Percentiles rank a stretch among this genome's conserved stretches.
Conservation (phyloP, 1,140 invertebrate genomes). For the Galleria mellonella region DNA sequence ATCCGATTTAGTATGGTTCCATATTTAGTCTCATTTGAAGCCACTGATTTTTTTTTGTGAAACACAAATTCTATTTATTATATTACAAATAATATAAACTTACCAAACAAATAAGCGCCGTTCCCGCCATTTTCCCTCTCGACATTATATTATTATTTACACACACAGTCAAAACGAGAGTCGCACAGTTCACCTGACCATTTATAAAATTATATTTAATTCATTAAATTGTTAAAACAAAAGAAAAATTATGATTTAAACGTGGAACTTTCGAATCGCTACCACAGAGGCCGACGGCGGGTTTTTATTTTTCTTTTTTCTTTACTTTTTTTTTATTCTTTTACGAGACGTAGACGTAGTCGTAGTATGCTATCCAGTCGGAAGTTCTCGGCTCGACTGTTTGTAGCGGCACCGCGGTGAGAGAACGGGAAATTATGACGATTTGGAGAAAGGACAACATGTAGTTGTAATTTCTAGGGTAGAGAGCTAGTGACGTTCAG, state of each 20-base stretch:
- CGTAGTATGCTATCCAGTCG: constrained; percentile 11
- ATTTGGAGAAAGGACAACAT: constrained; percentile 20
- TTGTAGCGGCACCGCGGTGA: constrained; percentile 11
- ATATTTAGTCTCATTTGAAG: too few relatives aligned
- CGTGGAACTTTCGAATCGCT: not conserved
- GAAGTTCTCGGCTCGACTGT: constrained; percentile 5
- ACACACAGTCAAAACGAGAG: constrained; percentile 4
- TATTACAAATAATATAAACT: too few relatives aligned
- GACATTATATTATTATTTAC: not conserved
- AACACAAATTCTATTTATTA: too few relatives aligned
- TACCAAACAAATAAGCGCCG: constrained; percentile 9
- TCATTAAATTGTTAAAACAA: not conserved
- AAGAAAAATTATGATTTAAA: not conserved
- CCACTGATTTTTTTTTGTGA: too few relatives aligned
- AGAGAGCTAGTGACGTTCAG: too few relatives aligned
- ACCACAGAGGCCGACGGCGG: not conserved
- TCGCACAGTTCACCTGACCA: constrained; percentile 12
- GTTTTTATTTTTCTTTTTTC: constrained; percentile 5
- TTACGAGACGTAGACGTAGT: constrained; percentile 3
- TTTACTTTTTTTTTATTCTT: constrained; percentile 1
- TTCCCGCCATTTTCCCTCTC: constrained; percentile 2
- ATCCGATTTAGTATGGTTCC: too few relatives aligned
- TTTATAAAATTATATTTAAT: constrained; percentile 5
- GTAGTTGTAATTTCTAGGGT: constrained; percentile 4
- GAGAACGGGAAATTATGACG: constrained; percentile 19